phyloP scores from a whole-genome alignment of 1,140 invertebrate species.

The Heliothis subflexa region DNA sequence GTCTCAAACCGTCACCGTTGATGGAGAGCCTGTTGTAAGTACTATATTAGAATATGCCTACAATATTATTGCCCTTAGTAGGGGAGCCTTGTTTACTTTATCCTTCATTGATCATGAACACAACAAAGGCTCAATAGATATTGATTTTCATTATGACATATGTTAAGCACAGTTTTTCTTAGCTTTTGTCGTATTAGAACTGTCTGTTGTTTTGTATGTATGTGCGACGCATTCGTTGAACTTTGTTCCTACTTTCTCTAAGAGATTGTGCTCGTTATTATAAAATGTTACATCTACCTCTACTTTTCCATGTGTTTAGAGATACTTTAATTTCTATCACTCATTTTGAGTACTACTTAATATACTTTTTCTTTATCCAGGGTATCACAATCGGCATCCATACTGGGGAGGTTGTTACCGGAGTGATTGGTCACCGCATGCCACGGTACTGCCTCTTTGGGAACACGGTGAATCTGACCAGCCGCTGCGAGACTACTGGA shows the following conservation, averaged over 20 bases:
- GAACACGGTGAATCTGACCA: constrained; percentile 98
- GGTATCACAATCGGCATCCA: constrained; percentile 98
- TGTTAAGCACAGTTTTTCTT: neutral
- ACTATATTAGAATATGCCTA: neutral
- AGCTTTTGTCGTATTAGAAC: neutral
- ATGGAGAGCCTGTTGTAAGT: constrained; percentile 93
- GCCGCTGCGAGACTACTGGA: constrained; percentile 97
- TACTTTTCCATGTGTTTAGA: too few relatives aligned
- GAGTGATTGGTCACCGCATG: constrained; percentile 98
- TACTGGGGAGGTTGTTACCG: constrained; percentile 97
- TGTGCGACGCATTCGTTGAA: too few relatives aligned
- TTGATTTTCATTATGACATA: too few relatives aligned
- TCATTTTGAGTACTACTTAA: neutral
- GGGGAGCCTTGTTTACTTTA: too few relatives aligned
- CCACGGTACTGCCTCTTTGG: constrained; percentile 99
- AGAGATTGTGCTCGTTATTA: too few relatives aligned
- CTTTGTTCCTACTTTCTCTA: too few relatives aligned
- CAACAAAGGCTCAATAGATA: too few relatives aligned
- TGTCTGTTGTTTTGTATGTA: neutral
- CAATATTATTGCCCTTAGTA: neutral
- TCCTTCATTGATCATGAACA: too few relatives aligned
- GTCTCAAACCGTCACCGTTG: constrained; percentile 94
- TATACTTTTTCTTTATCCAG: constrained; percentile 80
- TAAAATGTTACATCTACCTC: too few relatives aligned
- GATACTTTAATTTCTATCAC: neutral